Base-by-base conservation (phyloP, 2,888 invertebrate genomes). In the Exocentrus adspersus region DNA sequence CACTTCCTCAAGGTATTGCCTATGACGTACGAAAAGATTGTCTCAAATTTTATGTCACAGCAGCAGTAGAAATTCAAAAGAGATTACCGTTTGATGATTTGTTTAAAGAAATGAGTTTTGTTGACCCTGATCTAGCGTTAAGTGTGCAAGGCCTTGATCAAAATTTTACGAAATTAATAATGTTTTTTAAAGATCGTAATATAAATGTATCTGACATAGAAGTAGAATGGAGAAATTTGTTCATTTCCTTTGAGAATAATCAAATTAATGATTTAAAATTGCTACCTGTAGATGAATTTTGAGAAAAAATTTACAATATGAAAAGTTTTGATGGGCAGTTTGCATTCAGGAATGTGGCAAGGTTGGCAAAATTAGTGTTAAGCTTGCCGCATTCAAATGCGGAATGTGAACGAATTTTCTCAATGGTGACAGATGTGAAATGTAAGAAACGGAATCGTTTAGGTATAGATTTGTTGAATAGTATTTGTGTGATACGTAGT, bases 361-460 rank as follows among this genome's bases (percentile, higher is more conserved):
- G 7, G 4, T 32, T 32, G 9, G 32, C 32, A 10, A 32, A 32
- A 32, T 32, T 32, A 32, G 32, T 65, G 30, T 24, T 68, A 20
- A 19, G 28, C 1, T 53, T 65, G 37, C 68, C 65, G 14, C 56
- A 68, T 60, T 68, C 68, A 6, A 68, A 67, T 41, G 65, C 67
- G 1, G 67, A 67, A 20, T 59, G 54, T 10, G 67, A 62, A 32
- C 41, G 65, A 50, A 41, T 67, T 16, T 64, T 65, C 56, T 62
- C 62, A 37, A 30, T 32, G 19, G 50, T 67, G 62, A 67, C 62
- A 48, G 43, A 62, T 19, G 30, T 67, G 19, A 67, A 67, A 62
- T 57, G 9, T 17, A 69, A 68, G 16, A 6, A 12, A 12, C 10
- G 43, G 16, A 62, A 43, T 43, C 14, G 16, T 3, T 16, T 16